Evolutionary conservation across 2,888 invertebrate species (phyloP), one percentile per base, ranked within the genome.

Genomic region (Brachylomia viminalis): DNA sequence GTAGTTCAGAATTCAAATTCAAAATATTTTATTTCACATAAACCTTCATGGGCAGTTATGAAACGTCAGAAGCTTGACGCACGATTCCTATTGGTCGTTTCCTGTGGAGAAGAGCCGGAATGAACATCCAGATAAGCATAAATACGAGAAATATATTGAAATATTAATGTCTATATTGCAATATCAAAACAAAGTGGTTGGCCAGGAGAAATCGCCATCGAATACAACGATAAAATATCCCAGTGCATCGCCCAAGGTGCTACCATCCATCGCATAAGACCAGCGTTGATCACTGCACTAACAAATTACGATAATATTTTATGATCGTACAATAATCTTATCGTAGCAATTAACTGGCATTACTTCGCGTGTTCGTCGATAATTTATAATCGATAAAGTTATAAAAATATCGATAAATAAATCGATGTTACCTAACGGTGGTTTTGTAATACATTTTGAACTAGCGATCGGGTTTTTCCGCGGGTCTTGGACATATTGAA

Each of bases 301-400:
- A 86, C 84, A 87, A 89, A 89, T 79, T 79, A 76, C 85, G 77
- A 89, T 89, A 87, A 85, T 76, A 86, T 87, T 90, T 90, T 81
- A 91, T 85, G 89, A 86, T 86, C 80, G 15, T 72, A 86, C 75
- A 85, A 88, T 84, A 90, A 91, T 91, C 86, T 92, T 91, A 92
- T 92, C 92, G 84, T 69, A 74, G 86, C 92, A 91, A 92, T 92
- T 92, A 92, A 90, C 87, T 75, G 87, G 86, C 82, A 83, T 83
- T 80, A 80, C 76, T 80, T 86, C 47, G 82, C 86, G 67, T 85
- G 81, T 74, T 69, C 79, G 75, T 82, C 79, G 77, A 81, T 85
- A 80, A 75, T 87, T 81, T 84, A 80, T 79, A 85, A 85, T 79
- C 82, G 84, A 80, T 79, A 80, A 82, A 82, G 80, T 84, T 80